Evolutionary conservation across 2,113 vertebrate genomes (phyloP).

Genomic region (Burhinus bistriatus): DNA sequence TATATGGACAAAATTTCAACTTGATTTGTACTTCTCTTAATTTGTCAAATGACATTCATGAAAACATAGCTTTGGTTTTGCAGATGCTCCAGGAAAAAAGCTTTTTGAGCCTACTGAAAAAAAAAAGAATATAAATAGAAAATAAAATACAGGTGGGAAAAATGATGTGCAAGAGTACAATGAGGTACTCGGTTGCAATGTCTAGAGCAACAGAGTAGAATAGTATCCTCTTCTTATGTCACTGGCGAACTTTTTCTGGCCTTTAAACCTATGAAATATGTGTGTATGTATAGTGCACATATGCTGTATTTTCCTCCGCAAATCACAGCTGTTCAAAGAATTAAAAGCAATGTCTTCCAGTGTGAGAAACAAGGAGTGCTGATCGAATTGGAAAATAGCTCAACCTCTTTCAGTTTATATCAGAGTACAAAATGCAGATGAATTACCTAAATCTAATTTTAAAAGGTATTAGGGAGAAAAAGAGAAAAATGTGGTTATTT

Average conservation of each 20-base stretch:
- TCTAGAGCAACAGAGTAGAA: background rate
- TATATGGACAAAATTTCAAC: background rate
- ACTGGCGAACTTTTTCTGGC: background rate
- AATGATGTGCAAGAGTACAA: no score
- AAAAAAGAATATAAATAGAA: rapidly evolving
- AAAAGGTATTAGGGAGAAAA: no score
- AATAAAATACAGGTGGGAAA: background rate
- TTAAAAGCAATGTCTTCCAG: background rate
- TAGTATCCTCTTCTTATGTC: background rate
- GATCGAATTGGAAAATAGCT: background rate
- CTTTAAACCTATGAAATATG: background rate
- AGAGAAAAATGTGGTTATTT: background rate
- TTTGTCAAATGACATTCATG: background rate
- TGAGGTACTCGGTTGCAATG: background rate
- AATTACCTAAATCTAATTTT: background rate
- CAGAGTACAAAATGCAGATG: background rate
- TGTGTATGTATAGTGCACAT: background rate
- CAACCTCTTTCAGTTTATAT: background rate
- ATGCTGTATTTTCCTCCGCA: background rate
- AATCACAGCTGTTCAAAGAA: background rate
- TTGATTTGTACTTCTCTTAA: background rate
- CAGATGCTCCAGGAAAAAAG: background rate
- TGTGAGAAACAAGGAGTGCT: background rate
- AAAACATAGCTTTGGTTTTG: background rate
- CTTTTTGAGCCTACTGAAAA: background rate